phyloP scores from a whole-genome alignment of 2,888 invertebrate species.

The Rotaria magnacalcarata region DNA sequence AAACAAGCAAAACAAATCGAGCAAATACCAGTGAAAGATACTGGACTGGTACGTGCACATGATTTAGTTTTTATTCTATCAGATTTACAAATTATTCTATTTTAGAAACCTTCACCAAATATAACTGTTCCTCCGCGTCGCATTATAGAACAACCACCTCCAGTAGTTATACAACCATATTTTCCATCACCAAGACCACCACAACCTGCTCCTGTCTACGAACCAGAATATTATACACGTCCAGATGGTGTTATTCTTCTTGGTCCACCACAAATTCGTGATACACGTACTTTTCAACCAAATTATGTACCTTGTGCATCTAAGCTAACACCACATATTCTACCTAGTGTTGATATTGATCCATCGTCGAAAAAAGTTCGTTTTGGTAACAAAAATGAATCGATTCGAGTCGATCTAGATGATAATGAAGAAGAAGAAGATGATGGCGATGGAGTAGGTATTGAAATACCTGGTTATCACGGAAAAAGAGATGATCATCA shows the following conservation, averaged over 20 bases:
- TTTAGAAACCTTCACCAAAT: neutral
- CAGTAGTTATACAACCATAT: too few relatives aligned
- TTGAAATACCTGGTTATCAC: conserved; percentile 6
- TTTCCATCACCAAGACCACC: neutral
- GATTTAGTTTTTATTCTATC: too few relatives aligned
- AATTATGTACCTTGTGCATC: neutral
- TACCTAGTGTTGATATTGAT: conserved; percentile 1
- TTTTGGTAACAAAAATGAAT: neutral
- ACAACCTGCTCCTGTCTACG: neutral
- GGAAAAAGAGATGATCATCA: neutral
- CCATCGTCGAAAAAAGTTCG: neutral
- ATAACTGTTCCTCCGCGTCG: neutral
- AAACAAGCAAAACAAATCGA: conserved; percentile 18
- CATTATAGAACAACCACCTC: neutral
- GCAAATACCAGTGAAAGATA: conserved; percentile 19
- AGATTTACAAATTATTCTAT: too few relatives aligned
- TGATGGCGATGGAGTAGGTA: conserved; percentile 16
- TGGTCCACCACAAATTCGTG: conserved; percentile 31
- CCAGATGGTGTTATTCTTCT: conserved; percentile 19
- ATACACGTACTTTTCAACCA: conserved; percentile 27
- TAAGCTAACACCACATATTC: neutral
- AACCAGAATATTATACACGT: neutral
- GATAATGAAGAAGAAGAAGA: neutral
- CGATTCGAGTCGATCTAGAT: neutral
- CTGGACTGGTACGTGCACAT: neutral